Evolutionary conservation across 2,113 vertebrate species (phyloP).

Genomic region (Trinectes maculatus): DNA sequence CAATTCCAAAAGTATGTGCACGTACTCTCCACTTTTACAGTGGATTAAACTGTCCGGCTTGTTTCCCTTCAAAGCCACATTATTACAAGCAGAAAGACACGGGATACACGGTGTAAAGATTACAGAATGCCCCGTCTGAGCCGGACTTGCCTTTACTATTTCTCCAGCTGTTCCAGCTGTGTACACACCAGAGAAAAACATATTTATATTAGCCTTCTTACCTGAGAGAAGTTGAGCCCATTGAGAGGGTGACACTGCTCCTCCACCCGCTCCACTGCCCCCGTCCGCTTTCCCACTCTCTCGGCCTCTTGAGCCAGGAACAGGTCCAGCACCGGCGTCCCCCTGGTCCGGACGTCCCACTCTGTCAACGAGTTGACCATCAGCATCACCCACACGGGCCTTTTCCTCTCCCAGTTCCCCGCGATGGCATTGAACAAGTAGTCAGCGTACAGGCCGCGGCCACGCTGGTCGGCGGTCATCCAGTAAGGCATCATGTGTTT

Average conservation of each 20-base stretch:
- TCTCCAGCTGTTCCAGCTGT: constrained; percentile 12
- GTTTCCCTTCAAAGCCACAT: constrained; percentile 19
- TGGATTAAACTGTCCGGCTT: constrained; percentile 5
- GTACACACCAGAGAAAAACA: constrained; percentile 6
- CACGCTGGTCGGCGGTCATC: constrained; percentile 95
- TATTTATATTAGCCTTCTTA: constrained; percentile 58
- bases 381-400: constrained; percentile 98
- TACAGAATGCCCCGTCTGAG: background rate
- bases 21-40: constrained; percentile 15
- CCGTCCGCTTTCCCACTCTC: constrained; percentile 90
- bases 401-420: constrained; percentile 98
- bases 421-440: constrained; percentile 98
- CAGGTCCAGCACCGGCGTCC: constrained; percentile 93
- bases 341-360: constrained; percentile 92
- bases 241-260: constrained; percentile 98
- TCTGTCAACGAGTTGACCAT: constrained; percentile 99
- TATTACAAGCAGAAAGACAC: constrained; percentile 4
- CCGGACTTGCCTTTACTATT: constrained; percentile 1
- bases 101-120: background rate
- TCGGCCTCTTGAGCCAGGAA: constrained; percentile 96
- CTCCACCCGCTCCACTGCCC: constrained; percentile 94
- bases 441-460: constrained; percentile 93
- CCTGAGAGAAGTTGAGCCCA: constrained; percentile 97
- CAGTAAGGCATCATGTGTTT: constrained; percentile 97
- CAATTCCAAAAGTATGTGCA: background rate